A percentile compares a stretch with the other conserved stretches of the same genome.
Evolutionary conservation across 2,888 invertebrate species (phyloP).

Genomic region (Incurvaria masculella): DNA sequence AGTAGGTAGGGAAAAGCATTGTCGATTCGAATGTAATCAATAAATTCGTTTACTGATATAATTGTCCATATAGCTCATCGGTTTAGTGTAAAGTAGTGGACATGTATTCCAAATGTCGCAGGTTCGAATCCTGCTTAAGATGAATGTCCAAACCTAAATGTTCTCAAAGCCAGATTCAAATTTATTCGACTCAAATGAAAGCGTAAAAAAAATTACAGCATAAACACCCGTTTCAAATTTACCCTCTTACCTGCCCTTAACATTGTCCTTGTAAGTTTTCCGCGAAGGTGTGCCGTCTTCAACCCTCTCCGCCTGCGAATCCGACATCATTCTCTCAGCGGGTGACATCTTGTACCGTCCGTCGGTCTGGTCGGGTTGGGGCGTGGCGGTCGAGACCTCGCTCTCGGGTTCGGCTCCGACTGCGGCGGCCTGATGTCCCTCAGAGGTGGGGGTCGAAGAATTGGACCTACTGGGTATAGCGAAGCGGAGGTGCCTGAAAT

Average conservation of each 20-base stretch:
- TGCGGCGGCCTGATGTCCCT: neutral
- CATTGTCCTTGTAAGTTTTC: constrained; percentile 37
- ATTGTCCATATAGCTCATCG: no score
- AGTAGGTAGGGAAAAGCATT: no score
- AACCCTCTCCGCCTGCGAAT: constrained; percentile 38
- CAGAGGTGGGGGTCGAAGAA: constrained; percentile 29
- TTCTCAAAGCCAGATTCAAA: no score
- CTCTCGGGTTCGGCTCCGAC: neutral
- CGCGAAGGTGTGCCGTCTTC: constrained; percentile 25
- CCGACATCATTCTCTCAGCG: constrained; percentile 11
- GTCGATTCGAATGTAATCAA: no score
- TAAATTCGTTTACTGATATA: no score
- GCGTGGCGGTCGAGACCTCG: neutral
- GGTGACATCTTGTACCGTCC: neutral
- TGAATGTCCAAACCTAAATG: no score
- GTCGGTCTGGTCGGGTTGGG: neutral
- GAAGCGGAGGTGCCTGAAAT: constrained; percentile 38
- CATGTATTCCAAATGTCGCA: no score
- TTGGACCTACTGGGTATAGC: constrained; percentile 42
- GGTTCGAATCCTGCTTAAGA: no score
- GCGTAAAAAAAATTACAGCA: no score
- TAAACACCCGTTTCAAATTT: no score
- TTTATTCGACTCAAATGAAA: no score
- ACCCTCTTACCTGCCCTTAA: constrained; percentile 32
- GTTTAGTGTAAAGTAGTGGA: no score